These are phyloP conservation scores for Andinoacara biseriatus DNA, from an alignment of 2,113 vertebrate species.

Conservation along the genomic window DNA sequence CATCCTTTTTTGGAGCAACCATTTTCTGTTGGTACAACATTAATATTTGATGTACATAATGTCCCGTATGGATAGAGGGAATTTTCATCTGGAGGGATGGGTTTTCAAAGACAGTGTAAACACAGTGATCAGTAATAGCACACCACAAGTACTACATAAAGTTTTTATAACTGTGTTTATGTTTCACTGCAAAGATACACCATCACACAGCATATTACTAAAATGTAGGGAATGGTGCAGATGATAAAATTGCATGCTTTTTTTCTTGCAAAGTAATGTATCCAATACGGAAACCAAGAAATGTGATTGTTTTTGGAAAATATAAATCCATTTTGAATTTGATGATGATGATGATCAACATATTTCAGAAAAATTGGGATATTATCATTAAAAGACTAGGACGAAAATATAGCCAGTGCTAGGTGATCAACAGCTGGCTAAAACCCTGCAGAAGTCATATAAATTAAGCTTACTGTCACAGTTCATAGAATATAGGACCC, in stretches of 20 bases:
- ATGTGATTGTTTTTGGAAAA: neutral
- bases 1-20: slow-evolving; percentile 73
- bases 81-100: slow-evolving; percentile 60
- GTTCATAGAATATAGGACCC: no score
- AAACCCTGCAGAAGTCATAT: no score
- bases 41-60: slow-evolving; percentile 78
- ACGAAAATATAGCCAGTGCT: no score
- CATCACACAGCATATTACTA: neutral
- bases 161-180: neutral
- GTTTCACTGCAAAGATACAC: neutral
- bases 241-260: neutral
- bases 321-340: neutral
- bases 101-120: slow-evolving; percentile 59
- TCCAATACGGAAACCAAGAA: neutral
- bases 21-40: slow-evolving; percentile 80
- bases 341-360: neutral
- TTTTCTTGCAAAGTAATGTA: neutral
- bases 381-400: neutral
- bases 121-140: slow-evolving; percentile 35
- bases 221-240: no score
- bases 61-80: slow-evolving; percentile 64
- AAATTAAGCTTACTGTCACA: no score
- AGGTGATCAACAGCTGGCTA: no score
- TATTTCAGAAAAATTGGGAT: neutral
- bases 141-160: slow-evolving; percentile 6